Evolutionary conservation across 2,888 invertebrate genomes (phyloP), one percentile per base, ranked within the genome.

Genomic region (Aphrophora alni): DNA sequence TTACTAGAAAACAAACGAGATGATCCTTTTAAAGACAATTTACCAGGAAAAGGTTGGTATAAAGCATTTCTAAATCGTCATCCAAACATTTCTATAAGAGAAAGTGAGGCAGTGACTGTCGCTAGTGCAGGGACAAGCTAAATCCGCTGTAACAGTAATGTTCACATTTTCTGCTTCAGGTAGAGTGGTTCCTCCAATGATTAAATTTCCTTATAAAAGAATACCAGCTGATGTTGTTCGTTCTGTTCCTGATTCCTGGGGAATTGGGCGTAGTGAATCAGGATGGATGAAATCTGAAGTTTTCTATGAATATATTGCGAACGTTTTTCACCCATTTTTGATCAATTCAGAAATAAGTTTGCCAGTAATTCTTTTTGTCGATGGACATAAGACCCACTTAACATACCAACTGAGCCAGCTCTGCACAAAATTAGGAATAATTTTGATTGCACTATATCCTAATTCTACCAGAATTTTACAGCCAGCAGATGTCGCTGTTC

Each of bases 191-290:
- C 83, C 85, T 26, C 83, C 85, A 0, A 76, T 84, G 70, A 77
- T 84, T 25, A 21, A 84, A 1, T 85, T 71, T 51, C 81, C 80
- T 44, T 85, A 84, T 75, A 75, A 83, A 70, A 68, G 84, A 38
- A 79, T 85, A n/a, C 84, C 83, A 12, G 38, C 33, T 25, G 82
- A 80, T 26, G 80, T 85, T 80, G 73, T 81, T n/a, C n/a, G 59
- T 26, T 83, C 33, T 44, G 77, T 83, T n/a, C 85, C 85, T 26
- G 17, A 26, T 82, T 85, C 83, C 14, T 89, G 88, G 88, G 86
- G 86, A 71, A 80, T 88, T 33, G 88, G 88, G 80, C 87, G 85
- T 80, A 87, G 87, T 2, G 88, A 89, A 12, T 87, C 83, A 75
- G 88, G 78, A 8, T 83, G 83, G 83, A 82, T 83, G 81, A 82